Conservation (phyloP, 1,140 invertebrate genomes). For the Aphaenogaster ashmeadi region DNA sequence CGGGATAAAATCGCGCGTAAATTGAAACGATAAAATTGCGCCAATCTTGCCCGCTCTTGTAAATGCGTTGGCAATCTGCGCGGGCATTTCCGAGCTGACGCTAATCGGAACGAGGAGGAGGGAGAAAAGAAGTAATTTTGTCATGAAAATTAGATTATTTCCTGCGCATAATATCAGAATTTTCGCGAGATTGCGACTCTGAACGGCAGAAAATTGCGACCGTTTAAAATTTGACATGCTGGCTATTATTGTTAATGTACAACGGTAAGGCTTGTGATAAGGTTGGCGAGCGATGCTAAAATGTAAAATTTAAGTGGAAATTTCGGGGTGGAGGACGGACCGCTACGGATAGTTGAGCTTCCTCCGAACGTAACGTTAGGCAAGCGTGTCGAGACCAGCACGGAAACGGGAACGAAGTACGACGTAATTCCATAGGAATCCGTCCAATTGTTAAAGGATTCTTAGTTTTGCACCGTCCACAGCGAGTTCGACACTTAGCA, state of each 20-base stretch:
- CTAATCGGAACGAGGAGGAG: not conserved
- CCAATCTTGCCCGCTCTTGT: conserved; percentile 17
- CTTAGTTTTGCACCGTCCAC: conserved; percentile 38
- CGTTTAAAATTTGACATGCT: conserved; percentile 22
- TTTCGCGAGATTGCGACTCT: conserved; percentile 15
- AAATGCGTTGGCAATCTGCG: conserved; percentile 15
- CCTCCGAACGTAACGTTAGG: not conserved
- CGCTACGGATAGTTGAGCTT: not conserved
- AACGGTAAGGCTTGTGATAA: conserved; percentile 9
- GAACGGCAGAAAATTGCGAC: conserved; percentile 12
- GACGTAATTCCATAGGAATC: conserved; percentile 36
- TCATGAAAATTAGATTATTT: conserved; percentile 50
- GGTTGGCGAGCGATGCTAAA: not conserved
- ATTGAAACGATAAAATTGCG: conserved; percentile 53
- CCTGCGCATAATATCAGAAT: conserved; percentile 45
- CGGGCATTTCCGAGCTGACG: not conserved
- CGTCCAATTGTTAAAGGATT: conserved; percentile 55
- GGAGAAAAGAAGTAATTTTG: conserved; percentile 43
- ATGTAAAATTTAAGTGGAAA: conserved; percentile 17
- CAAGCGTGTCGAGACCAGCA: not conserved
- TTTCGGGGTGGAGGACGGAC: not conserved
- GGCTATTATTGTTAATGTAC: conserved; percentile 39
- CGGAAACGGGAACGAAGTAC: conserved; percentile 1
- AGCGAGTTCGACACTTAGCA: conserved; percentile 53
- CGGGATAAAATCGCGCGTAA: conserved; percentile 24